Base-by-base conservation (phyloP, 2,113 vertebrate species). In the Hiodon alosoides region DNA sequence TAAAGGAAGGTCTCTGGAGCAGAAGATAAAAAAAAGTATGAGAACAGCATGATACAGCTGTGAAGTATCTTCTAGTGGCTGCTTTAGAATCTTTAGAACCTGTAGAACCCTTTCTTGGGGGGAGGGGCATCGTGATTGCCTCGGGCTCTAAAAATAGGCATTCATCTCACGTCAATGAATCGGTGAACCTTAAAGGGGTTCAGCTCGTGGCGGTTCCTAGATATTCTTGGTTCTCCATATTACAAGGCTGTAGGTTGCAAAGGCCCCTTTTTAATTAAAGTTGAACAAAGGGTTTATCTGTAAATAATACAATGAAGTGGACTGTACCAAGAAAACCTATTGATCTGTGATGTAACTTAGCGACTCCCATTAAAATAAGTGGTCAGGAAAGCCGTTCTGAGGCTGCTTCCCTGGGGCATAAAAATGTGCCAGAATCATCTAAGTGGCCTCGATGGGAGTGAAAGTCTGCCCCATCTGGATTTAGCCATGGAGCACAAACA, bases 391-490 rank as follows among this genome's bases (percentile, higher is more conserved):
- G 11, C 51, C 9, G 3, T 6, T 31, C 16, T 54, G 52, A 31
- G 52, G 51, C 57, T 16, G 10, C 17, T 17, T 70, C 52, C 10
- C 13, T 46, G 17, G 52, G 17, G 69, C 10, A 46, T 31, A 46
- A 17, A 53, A 50, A 69, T 69, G 7, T 16, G 52, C 50, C 67
- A 55, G 67, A 69, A 69, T 16, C 67, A 54, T 69, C 51, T 54
- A 8, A 67, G 31, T 67, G 64, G 64, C 31, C 14, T 54, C 68
- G 57, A 31, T 47, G 69, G 69, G 69, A 70, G 17, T 13, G 16
- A 70, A 57, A 13, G 31, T 31, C 16, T 70, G 69, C 57, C 8
- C 69, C 52, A 51, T n/a, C 48, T 68, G 66, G 66, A 68, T 51
- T n/a, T 68, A 11, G 13, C 48, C 66, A 54, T 10, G 53, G 53